Conservation (phyloP, 1,140 invertebrate species). For the Procambarus clarkii region DNA sequence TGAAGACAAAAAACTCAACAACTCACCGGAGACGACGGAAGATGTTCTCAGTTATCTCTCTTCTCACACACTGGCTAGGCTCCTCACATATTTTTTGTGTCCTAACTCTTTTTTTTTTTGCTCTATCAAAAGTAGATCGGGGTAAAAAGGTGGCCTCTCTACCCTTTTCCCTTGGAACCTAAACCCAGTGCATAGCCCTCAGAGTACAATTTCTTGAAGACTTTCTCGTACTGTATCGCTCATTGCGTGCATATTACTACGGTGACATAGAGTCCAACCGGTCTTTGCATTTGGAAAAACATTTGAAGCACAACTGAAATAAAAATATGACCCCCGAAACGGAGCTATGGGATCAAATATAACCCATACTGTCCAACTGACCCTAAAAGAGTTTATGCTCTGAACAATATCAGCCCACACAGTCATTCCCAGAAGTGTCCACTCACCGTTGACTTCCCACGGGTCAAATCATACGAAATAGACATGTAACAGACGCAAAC, state of each 20-base stretch:
- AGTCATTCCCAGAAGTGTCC: slow-evolving; percentile 27
- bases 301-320: not conserved
- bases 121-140: slow-evolving; percentile 61
- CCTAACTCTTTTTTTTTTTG: slow-evolving; percentile 42
- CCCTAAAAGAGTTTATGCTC: slow-evolving; percentile 49
- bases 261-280: not conserved
- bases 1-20: slow-evolving; percentile 24
- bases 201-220: not conserved
- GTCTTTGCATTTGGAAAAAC: slow-evolving; percentile 22
- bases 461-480: slow-evolving; percentile 37
- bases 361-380: slow-evolving; percentile 62
- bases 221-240: slow-evolving; percentile 20
- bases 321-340: not conserved
- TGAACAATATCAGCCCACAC: not conserved
- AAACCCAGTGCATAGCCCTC: not conserved
- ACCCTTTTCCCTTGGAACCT: slow-evolving; percentile 33
- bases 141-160: not conserved
- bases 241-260: not conserved
- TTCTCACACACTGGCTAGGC: slow-evolving; percentile 23
- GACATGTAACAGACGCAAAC: slow-evolving; percentile 24
- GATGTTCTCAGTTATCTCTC: slow-evolving; percentile 35
- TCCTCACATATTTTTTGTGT: not conserved
- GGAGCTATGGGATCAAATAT: slow-evolving; percentile 50
- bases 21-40: slow-evolving; percentile 14
- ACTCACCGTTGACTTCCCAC: not conserved